These are phyloP conservation scores for Triops longicaudatus DNA, from an alignment of 1,140 invertebrate species.

Conservation along the genomic window DNA sequence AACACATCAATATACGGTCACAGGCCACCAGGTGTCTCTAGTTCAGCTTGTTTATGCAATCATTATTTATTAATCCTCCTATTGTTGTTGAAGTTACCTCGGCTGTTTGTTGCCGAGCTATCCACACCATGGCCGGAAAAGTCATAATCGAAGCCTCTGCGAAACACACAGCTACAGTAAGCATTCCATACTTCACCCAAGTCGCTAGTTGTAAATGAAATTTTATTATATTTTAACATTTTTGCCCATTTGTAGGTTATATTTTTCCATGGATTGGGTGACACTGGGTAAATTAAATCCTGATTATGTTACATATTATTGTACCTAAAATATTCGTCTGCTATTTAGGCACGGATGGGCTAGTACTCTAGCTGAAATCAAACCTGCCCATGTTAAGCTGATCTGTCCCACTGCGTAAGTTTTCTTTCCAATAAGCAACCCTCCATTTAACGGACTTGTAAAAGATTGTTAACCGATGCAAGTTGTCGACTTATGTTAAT, in stretches of 20 bases:
- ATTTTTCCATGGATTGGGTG: constrained; percentile 51
- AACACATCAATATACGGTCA: too few species aligned
- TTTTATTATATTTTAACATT: constrained; percentile 21
- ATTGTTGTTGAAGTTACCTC: not conserved
- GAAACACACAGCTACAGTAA: constrained; percentile 43
- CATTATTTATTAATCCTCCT: not conserved
- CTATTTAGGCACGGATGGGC: constrained; percentile 83
- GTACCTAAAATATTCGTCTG: constrained; percentile 21
- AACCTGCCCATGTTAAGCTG: constrained; percentile 76
- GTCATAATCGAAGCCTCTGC: constrained; percentile 40
- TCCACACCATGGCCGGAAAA: constrained; percentile 25
- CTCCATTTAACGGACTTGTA: not conserved
- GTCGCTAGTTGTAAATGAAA: constrained; percentile 16
- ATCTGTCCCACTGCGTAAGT: constrained; percentile 87
- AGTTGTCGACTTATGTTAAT: too few species aligned
- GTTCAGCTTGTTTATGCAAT: not conserved
- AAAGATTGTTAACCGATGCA: too few species aligned
- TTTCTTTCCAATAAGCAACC: constrained; percentile 10
- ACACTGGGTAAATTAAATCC: constrained; percentile 43
- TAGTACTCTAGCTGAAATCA: constrained; percentile 64
- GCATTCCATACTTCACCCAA: constrained; percentile 27
- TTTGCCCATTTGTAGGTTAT: constrained; percentile 42
- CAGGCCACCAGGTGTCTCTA: too few species aligned
- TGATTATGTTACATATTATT: constrained; percentile 16
- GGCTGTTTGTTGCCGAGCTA: not conserved